Base-by-base conservation (phyloP, 2,888 invertebrate genomes). In the Mesopsocus fuscifrons region DNA sequence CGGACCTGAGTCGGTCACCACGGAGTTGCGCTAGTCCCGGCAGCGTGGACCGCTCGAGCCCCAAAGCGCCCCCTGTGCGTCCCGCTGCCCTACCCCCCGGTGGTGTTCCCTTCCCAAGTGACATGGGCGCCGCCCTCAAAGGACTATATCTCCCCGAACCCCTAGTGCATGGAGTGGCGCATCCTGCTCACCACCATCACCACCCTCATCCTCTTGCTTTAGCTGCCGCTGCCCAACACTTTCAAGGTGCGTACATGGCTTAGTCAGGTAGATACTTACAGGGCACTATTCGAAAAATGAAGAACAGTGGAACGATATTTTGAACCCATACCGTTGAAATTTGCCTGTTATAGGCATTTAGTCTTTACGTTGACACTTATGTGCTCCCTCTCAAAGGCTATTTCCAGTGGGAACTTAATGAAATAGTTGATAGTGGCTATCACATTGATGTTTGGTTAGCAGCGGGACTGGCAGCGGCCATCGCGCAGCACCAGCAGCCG, bases 391-490 rank as follows among this genome's bases (percentile, higher is more conserved):
- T n/a, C n/a, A n/a, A n/a, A n/a, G n/a, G n/a, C n/a, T n/a, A n/a
- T n/a, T n/a, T n/a, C n/a, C n/a, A n/a, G n/a, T n/a, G n/a, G n/a
- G n/a, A n/a, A n/a, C n/a, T n/a, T n/a, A n/a, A n/a, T n/a, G n/a
- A n/a, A n/a, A n/a, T n/a, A n/a, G n/a, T n/a, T n/a, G n/a, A n/a
- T n/a, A n/a, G n/a, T n/a, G n/a, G n/a, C n/a, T n/a, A n/a, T n/a
- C n/a, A n/a, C n/a, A n/a, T n/a, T n/a, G n/a, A n/a, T n/a, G n/a
- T n/a, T n/a, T n/a, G n/a, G n/a, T n/a, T 20, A 38, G 38, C 38
- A 20, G 83, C 84, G 6, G 84, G 82, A 32, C 59, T 78, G 43
- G 78, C 78, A 23, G 83, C 82, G 9, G 77, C 77, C n/a, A 62
- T 83, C 11, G 72, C 71, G 3, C 72, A 72, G 41, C 38, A 38